phyloP scores from a whole-genome alignment of 2,888 invertebrate genomes.

The Melitaea athalia region DNA sequence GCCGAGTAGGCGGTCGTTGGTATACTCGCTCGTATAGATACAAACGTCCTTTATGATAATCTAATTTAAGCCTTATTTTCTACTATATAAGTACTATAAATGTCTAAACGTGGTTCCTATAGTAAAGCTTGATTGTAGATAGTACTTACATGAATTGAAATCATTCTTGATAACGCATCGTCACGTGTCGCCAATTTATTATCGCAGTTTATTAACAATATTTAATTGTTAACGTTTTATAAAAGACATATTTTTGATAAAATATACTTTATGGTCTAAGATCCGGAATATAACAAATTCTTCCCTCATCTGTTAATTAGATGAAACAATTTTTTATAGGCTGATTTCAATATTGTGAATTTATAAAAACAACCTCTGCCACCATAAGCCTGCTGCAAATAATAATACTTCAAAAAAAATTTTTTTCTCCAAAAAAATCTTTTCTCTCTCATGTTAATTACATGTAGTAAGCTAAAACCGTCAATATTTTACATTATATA shows the following conservation, averaged over 20 bases:
- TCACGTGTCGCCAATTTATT: constrained; percentile 53
- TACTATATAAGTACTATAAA: constrained; percentile 13
- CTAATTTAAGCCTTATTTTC: constrained; percentile 10
- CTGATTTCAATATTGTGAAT: too few relatives aligned
- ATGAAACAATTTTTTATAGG: too few relatives aligned
- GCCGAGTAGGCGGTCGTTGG: constrained; percentile 51
- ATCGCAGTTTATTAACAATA: constrained; percentile 45
- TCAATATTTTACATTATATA: too few relatives aligned
- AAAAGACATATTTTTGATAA: not conserved
- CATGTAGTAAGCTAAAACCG: too few relatives aligned
- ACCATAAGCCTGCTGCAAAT: too few relatives aligned
- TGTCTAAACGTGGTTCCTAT: not conserved
- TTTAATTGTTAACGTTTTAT: constrained; percentile 34
- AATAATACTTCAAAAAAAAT: too few relatives aligned
- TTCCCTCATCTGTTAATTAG: too few relatives aligned
- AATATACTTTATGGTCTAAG: too few relatives aligned
- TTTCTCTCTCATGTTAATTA: too few relatives aligned
- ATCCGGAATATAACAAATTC: too few relatives aligned
- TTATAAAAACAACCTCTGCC: too few relatives aligned
- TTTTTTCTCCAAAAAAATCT: too few relatives aligned
- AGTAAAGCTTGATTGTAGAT: constrained; percentile 2
- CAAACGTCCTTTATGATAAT: constrained; percentile 4
- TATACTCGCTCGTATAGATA: constrained; percentile 15
- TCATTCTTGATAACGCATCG: constrained; percentile 30
- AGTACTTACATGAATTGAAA: constrained; percentile 25